A percentile compares a stretch with the other conserved stretches of the same genome.
These are phyloP conservation scores for Gopherus flavomarginatus DNA, from an alignment of 2,113 vertebrate species.

Conservation along the genomic window DNA sequence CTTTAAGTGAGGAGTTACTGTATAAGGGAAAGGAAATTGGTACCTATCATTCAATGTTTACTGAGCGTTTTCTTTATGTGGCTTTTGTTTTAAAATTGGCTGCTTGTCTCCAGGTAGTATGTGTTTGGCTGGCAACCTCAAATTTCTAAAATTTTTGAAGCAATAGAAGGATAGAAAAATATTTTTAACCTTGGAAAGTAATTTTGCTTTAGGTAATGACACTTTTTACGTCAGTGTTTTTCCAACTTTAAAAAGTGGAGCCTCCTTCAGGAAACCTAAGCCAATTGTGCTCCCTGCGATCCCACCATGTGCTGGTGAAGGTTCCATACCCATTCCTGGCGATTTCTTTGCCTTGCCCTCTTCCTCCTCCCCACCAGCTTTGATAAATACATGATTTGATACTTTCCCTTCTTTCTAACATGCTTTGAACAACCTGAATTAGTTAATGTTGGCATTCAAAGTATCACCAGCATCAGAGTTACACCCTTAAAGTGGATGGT, in stretches of 20 bases:
- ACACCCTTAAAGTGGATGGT: not conserved
- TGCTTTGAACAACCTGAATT: not conserved
- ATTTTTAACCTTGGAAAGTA: not conserved
- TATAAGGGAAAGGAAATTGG: not conserved
- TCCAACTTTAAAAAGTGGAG: not conserved
- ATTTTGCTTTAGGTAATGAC: not conserved
- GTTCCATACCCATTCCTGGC: not conserved
- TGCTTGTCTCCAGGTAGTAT: not conserved
- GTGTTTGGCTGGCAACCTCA: not conserved
- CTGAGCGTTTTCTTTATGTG: rapidly evolving
- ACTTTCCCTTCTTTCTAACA: too few species aligned
- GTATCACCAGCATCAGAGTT: not conserved
- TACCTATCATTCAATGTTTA: rapidly evolving
- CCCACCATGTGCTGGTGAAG: not conserved
- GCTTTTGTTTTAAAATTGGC: not conserved
- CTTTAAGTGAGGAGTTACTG: too few species aligned
- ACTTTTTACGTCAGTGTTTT: not conserved
- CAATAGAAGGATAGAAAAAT: not conserved
- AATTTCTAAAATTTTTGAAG: not conserved
- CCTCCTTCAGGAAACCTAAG: not conserved
- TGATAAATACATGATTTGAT: not conserved
- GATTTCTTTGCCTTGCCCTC: not conserved
- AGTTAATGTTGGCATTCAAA: not conserved
- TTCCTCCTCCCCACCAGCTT: not conserved
- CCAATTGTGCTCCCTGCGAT: not conserved